Evolutionary conservation across 2,888 invertebrate genomes (phyloP).

Genomic region (Heteromurus nitidus): DNA sequence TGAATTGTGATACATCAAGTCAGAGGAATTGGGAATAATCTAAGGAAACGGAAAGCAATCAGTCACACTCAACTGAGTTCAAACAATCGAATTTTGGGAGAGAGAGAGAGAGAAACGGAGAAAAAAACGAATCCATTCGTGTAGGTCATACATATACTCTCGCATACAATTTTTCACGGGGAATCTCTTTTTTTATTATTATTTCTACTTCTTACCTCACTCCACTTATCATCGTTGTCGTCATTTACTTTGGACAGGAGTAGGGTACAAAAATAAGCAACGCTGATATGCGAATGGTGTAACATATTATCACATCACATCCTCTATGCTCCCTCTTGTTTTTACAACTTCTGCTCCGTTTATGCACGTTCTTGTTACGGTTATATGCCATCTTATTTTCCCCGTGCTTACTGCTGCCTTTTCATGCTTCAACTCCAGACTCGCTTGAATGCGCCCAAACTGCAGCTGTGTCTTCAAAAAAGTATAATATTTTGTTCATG

Average conservation of each 20-base stretch:
- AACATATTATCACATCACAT: constrained; percentile 36
- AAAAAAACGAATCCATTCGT: not conserved
- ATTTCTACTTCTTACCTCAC: not conserved
- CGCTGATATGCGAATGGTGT: not conserved
- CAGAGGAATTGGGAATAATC: constrained; percentile 71
- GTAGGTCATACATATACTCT: not conserved
- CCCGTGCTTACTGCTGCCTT: not conserved
- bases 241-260: not conserved
- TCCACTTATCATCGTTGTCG: constrained; percentile 4
- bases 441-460: constrained; percentile 24
- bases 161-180: not conserved
- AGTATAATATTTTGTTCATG: not conserved
- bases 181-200: constrained; percentile 15
- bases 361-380: not conserved
- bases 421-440: not conserved
- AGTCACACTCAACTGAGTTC: constrained; percentile 74
- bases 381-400: not conserved
- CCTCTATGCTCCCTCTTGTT: not conserved
- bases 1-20: constrained; percentile 49
- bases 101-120: constrained; percentile 9
- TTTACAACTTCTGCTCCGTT: not conserved
- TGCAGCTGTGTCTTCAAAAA: not conserved
- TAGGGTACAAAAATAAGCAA: not conserved
- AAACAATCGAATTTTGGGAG: constrained; percentile 73
- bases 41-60: constrained; percentile 74